phyloP scores from a whole-genome alignment of 2,113 vertebrate genomes.

The Strix aluco region DNA sequence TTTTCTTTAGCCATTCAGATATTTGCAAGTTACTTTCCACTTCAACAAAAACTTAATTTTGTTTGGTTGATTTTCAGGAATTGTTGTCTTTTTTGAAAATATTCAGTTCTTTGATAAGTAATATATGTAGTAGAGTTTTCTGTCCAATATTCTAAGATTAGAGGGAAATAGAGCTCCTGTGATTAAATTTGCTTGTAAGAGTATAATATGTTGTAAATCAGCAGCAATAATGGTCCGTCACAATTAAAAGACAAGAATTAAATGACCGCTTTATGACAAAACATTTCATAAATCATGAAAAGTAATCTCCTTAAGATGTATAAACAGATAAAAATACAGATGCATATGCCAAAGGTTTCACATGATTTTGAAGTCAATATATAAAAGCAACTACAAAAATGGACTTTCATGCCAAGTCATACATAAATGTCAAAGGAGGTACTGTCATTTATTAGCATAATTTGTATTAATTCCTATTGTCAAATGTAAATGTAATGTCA shows the following conservation, averaged over 20 bases:
- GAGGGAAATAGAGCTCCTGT: neutral
- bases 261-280: conserved; percentile 20
- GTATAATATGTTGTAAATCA: conserved; percentile 14
- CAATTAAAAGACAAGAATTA: conserved; percentile 32
- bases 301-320: neutral
- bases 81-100: neutral
- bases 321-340: neutral
- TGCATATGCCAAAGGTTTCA: neutral
- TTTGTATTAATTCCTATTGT: neutral
- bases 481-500: neutral
- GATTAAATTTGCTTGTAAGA: conserved; percentile 58
- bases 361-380: neutral
- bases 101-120: neutral
- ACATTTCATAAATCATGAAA: neutral
- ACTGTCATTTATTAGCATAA: neutral
- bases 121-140: neutral
- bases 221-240: neutral
- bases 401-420: neutral
- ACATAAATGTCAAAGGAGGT: neutral
- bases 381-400: neutral
- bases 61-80: neutral
- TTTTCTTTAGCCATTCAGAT: neutral
- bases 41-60: neutral
- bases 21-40: neutral
- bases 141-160: neutral